Base-by-base conservation (phyloP, 2,888 invertebrate genomes). In the Acleris literana region DNA sequence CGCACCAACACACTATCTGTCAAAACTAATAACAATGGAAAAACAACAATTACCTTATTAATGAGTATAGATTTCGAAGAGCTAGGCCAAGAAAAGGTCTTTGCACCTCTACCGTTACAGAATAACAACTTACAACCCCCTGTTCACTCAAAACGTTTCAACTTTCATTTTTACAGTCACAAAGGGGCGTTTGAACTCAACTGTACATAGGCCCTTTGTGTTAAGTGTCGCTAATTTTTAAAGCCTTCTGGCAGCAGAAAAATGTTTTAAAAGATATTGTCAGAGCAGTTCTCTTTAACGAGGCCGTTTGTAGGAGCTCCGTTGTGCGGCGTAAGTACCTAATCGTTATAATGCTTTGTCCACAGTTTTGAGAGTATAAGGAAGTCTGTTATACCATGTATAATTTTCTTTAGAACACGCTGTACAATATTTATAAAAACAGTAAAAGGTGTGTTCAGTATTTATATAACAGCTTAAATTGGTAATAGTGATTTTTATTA, bases 181-280 rank as follows among this genome's bases (percentile, higher is more conserved):
- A 66, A 67, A 69, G 66, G 63, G 20, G 18, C 63, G 60, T 67
- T 67, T 61, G 59, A 63, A 63, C 56, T 52, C 43, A 18, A 9
- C 65, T 22, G 59, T 22, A 22, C 43, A 59, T 18, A 52, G 58
- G 46, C 20, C 53, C 53, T 64, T 61, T 64, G 63, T 60, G 44
- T 20, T 55, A 65, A 68, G 68, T 64, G 68, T 68, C 64, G 65
- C 69, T 67, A 68, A 69, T 64, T 69, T 69, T 66, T 49, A 66
- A 68, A 66, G 68, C 60, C 60, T 69, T 62, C 60, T 52, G 65
- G 68, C 63, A 63, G 55, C 18, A 56, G 58, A 55, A 64, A 65
- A 46, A 63, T 54, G 54, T 51, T 65, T 66, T 60, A 66, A 61
- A 39, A 69, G 68, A 64, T 63, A 62, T 68, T 69, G 64, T 64